Evolutionary conservation across 2,797 vertebrate genomes (phyloP).

Genomic region (Salarias fasciatus): DNA sequence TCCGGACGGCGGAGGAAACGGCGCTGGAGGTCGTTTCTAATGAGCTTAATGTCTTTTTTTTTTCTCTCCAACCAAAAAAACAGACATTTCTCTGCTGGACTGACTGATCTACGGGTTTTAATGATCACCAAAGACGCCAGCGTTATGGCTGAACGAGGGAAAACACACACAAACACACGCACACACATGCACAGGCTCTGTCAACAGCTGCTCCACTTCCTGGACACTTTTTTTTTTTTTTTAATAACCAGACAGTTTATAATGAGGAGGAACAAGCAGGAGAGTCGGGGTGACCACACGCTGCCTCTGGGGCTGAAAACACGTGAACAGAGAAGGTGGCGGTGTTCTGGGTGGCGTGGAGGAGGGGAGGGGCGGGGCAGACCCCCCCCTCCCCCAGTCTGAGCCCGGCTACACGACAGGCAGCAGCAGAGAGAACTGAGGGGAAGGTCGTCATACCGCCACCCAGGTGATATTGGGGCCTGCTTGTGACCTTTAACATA

Average conservation of each 20-base stretch:
- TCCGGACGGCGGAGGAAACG: too few species aligned
- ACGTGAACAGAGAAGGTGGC: slow-evolving; percentile 68
- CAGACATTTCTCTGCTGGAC: background rate
- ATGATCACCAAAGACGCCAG: slow-evolving; percentile 10
- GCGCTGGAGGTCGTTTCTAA: slow-evolving; percentile 19
- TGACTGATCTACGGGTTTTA: background rate
- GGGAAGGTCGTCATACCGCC: slow-evolving; percentile 94
- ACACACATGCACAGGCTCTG: slow-evolving; percentile 47
- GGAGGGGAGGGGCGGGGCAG: background rate
- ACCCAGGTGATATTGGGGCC: slow-evolving; percentile 93
- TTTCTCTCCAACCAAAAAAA: slow-evolving; percentile 4
- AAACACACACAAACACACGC: slow-evolving; percentile 12
- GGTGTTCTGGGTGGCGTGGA: slow-evolving; percentile 69
- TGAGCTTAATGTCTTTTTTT: slow-evolving; percentile 25
- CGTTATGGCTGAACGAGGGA: slow-evolving; percentile 14
- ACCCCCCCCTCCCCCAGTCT: slow-evolving; percentile 8
- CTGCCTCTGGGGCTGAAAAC: slow-evolving; percentile 50
- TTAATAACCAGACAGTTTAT: too few species aligned
- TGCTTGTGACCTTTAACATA: slow-evolving; percentile 99
- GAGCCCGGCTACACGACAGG: slow-evolving; percentile 74
- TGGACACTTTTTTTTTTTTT: background rate
- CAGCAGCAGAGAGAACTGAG: slow-evolving; percentile 85
- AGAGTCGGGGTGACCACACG: slow-evolving; percentile 71
- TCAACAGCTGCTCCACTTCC: slow-evolving; percentile 11
- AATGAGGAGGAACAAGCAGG: slow-evolving; percentile 25